Evolutionary conservation across 2,113 vertebrate genomes (phyloP).

Genomic region (Ophthalmolycus amberensis): DNA sequence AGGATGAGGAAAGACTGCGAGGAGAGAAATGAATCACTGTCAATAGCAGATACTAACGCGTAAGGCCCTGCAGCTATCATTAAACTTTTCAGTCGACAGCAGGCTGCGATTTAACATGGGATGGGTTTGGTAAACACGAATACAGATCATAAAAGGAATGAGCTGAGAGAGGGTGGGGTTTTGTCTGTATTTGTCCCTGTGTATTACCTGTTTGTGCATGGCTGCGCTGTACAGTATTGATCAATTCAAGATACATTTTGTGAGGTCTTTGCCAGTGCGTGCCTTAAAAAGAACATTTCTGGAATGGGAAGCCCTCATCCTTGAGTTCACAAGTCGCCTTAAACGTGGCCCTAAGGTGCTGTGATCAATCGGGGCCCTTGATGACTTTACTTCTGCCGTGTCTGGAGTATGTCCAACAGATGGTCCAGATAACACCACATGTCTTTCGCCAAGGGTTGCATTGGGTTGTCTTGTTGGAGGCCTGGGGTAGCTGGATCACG

Average conservation of each 20-base stretch:
- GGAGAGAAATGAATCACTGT: slow-evolving; percentile 58
- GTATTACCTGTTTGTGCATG: slow-evolving; percentile 36
- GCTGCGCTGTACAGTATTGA: slow-evolving; percentile 27
- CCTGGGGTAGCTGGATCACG: slow-evolving; percentile 40
- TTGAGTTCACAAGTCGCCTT: slow-evolving; percentile 56
- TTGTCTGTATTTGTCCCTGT: slow-evolving; percentile 32
- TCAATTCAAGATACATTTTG: slow-evolving; percentile 28
- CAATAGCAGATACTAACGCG: slow-evolving; percentile 70
- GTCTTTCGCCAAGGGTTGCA: slow-evolving; percentile 48
- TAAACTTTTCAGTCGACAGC: slow-evolving; percentile 78
- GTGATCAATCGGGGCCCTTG: slow-evolving; percentile 62
- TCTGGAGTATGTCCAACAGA: slow-evolving; percentile 70
- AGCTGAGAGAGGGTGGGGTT: slow-evolving; percentile 10
- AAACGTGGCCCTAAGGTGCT: slow-evolving; percentile 52
- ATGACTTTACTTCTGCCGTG: slow-evolving; percentile 57
- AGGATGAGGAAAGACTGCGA: slow-evolving; percentile 53
- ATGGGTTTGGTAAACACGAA: slow-evolving; percentile 67
- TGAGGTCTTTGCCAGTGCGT: slow-evolving; percentile 33
- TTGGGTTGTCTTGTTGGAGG: slow-evolving; percentile 38
- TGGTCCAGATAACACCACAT: slow-evolving; percentile 60
- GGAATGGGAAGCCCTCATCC: slow-evolving; percentile 11
- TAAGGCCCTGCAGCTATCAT: slow-evolving; percentile 73
- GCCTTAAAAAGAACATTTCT: slow-evolving; percentile 54
- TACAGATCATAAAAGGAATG: slow-evolving; percentile 35
- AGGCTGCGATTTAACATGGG: slow-evolving; percentile 64